Base-by-base conservation (phyloP, 2,888 invertebrate species). In the Pachydiplax longipennis region DNA sequence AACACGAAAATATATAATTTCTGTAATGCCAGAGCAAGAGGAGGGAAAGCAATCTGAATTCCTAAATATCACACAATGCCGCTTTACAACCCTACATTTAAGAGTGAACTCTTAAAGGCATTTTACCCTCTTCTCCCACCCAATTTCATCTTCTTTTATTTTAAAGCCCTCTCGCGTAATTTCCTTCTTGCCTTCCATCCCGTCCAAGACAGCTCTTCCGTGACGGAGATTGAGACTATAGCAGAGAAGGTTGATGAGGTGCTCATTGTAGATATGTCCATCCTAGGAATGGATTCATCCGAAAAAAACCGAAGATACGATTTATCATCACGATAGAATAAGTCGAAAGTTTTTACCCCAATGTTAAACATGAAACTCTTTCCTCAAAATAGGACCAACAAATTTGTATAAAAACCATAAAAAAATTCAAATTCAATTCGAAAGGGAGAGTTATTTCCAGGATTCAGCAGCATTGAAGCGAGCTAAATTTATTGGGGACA, bases 11-110 rank as follows among this genome's bases (percentile, higher is more conserved):
- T n/a, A 65, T 8, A n/a, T 65, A n/a, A n/a, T 25, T n/a, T 65
- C 25, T 18, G 25, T 65, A 65, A 65, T 65, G 6, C n/a, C 25
- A 65, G 22, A 65, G 65, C 65, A 25, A 65, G 65, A n/a, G 65
- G 22, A 65, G 3, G 25, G 22, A 22, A 15, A 25, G 13, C 53
- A 18, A 25, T 15, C n/a, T 22, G 25, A 82, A 12, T 53, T 82
- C 82, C 31, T n/a, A 53, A 82, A 81, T 48, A 31, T 25, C 18
- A 12, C 25, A 48, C 48, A 65, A 65, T n/a, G 65, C 65, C 65
- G 65, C 65, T 65, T 65, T n/a, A 81, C 31, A 82, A 82, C 82
- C 82, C 82, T 53, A 31, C 53, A 48, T 82, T 82, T 82, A 82
- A 82, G 82, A 25, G 53, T 12, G 10, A 31, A 82, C 13, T 82